phyloP scores from a whole-genome alignment of 2,797 vertebrate species.

The Percopsis omiscomaycus region DNA sequence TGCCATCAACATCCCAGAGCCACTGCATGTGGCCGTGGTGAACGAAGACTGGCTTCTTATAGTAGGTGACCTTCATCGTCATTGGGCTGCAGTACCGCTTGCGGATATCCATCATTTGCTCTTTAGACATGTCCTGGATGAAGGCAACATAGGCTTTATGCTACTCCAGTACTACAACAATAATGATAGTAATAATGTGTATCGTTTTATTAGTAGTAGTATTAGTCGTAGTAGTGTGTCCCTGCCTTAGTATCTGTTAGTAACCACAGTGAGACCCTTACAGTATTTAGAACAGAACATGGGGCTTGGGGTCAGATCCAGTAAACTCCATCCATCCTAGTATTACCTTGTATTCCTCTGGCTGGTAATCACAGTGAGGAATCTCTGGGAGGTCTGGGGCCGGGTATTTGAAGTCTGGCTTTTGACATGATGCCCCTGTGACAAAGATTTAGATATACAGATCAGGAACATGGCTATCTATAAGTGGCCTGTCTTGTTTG shows the following conservation, averaged over 20 bases:
- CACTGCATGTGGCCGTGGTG: constrained; percentile 95
- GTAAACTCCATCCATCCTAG: too few relatives aligned
- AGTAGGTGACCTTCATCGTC: constrained; percentile 73
- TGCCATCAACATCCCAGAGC: constrained; percentile 90
- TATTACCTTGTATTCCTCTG: constrained; percentile 83
- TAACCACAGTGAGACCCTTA: too few relatives aligned
- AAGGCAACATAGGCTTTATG: background rate
- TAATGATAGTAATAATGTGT: too few relatives aligned
- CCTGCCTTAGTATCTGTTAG: too few relatives aligned
- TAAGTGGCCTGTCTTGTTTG: too few relatives aligned
- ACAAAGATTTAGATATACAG: constrained; percentile 13
- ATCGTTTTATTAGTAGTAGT: too few relatives aligned
- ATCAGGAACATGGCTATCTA: too few relatives aligned
- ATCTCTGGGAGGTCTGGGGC: constrained; percentile 70
- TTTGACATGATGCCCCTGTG: constrained; percentile 73
- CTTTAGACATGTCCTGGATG: constrained; percentile 78
- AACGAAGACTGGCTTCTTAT: constrained; percentile 86
- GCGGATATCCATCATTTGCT: constrained; percentile 79
- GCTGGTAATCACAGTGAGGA: constrained; percentile 85
- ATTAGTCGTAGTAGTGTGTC: too few relatives aligned
- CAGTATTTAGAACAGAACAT: background rate
- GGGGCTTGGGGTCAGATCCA: too few relatives aligned
- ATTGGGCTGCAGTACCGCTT: constrained; percentile 75
- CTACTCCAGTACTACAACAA: too few relatives aligned
- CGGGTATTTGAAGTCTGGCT: constrained; percentile 56